Evolutionary conservation across 2,888 invertebrate genomes (phyloP).

Genomic region (Allygus modestus): DNA sequence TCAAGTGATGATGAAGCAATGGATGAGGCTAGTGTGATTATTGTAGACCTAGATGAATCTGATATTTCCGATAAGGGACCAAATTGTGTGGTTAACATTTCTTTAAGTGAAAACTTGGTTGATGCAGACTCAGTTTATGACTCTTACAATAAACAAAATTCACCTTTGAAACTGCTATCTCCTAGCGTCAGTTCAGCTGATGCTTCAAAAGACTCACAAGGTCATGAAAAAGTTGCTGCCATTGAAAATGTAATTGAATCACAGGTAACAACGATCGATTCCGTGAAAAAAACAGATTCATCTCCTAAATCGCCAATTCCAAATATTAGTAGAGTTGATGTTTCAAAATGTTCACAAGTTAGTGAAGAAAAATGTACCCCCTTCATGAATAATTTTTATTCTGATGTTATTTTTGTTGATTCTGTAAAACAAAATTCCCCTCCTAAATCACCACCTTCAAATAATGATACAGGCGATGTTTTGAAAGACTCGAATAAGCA

Average conservation of each 20-base stretch:
- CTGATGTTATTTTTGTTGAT: not conserved
- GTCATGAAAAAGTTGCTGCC: not conserved
- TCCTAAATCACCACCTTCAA: not conserved
- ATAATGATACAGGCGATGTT: not conserved
- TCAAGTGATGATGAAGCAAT: conserved; percentile 33
- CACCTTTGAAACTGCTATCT: not conserved
- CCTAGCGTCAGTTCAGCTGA: too few relatives aligned
- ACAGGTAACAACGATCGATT: not conserved
- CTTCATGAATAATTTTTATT: not conserved
- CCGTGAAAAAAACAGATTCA: not conserved
- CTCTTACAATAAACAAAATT: not conserved
- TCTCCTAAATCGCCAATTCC: not conserved
- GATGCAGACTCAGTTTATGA: not conserved
- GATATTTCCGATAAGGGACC: not conserved
- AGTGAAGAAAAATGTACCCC: not conserved
- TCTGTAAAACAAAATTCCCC: conserved; percentile 14
- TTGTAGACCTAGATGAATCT: conserved; percentile 22
- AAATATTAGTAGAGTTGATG: not conserved
- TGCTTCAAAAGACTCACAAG: not conserved
- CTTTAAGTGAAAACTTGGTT: not conserved
- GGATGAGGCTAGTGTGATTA: not conserved
- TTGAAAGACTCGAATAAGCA: not conserved
- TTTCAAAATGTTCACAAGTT: not conserved
- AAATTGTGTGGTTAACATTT: not conserved
- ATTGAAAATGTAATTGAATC: not conserved